Conservation (phyloP, 2,888 invertebrate genomes). For the Elysia crispata region DNA sequence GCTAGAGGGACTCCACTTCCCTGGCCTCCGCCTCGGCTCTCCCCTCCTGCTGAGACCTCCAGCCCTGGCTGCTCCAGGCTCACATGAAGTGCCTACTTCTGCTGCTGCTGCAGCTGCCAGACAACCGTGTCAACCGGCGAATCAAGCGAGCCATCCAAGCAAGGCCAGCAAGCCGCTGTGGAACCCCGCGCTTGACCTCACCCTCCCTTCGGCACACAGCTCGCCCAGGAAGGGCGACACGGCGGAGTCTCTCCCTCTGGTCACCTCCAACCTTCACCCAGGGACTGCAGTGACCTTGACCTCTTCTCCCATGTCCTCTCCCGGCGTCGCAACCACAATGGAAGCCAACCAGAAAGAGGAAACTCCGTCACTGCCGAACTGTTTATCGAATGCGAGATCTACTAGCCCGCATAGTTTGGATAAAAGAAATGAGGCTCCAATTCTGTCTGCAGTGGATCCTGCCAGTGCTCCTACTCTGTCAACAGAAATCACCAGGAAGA, state of each 20-base stretch:
- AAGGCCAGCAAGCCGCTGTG: constrained; percentile 16
- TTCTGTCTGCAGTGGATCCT: no score
- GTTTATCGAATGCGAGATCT: background rate
- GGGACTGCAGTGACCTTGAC: background rate
- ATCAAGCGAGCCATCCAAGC: background rate
- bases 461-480: no score
- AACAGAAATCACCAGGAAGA: no score
- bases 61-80: background rate
- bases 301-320: background rate
- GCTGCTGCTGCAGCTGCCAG: no score
- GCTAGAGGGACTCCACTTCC: no score
- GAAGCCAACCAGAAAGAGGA: background rate
- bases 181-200: constrained; percentile 46
- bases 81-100: background rate
- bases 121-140: background rate
- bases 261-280: background rate
- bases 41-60: constrained; percentile 25
- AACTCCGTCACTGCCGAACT: background rate
- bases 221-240: background rate
- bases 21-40: constrained; percentile 16
- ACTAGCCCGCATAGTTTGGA: no score
- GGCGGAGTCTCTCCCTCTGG: background rate
- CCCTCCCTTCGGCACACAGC: background rate
- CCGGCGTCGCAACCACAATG: background rate
- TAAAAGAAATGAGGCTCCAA: no score